A percentile compares a stretch with the other conserved stretches of the same genome.
phyloP scores from a whole-genome alignment of 2,888 invertebrate genomes.

The Nematopogon swammerdamellus region DNA sequence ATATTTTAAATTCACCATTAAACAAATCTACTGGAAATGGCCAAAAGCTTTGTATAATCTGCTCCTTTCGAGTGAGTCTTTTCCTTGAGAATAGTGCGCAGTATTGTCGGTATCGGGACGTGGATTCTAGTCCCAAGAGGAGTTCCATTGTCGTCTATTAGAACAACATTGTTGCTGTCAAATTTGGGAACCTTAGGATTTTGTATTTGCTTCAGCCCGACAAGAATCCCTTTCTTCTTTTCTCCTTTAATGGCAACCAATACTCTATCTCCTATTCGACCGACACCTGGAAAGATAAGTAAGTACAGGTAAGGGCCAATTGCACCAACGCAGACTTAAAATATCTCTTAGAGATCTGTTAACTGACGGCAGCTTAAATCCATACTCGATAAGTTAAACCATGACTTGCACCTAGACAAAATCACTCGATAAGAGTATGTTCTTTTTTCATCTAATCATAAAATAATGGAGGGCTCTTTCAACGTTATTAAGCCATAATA shows the following conservation, averaged over 20 bases:
- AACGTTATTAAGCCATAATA: no score
- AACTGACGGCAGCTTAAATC: no score
- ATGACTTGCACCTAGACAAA: no score
- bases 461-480: no score
- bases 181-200: constrained; percentile 80
- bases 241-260: constrained; percentile 92
- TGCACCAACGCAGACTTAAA: neutral
- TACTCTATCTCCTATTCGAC: constrained; percentile 76
- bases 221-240: constrained; percentile 89
- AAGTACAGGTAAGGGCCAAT: neutral
- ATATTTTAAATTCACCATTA: constrained; percentile 22
- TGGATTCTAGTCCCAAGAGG: constrained; percentile 94
- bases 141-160: constrained; percentile 92
- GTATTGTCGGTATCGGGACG: constrained; percentile 89
- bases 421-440: no score
- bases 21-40: constrained; percentile 86
- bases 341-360: no score
- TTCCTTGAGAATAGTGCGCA: constrained; percentile 80
- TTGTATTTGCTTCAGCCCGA: constrained; percentile 84
- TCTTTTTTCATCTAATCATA: no score
- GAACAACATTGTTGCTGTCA: constrained; percentile 93
- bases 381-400: no score
- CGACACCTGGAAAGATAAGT: constrained; percentile 32
- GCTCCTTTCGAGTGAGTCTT: constrained; percentile 78
- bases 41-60: constrained; percentile 89